Evolutionary conservation across 1,140 invertebrate genomes (phyloP).

Genomic region (Tetragnatha versicolor): DNA sequence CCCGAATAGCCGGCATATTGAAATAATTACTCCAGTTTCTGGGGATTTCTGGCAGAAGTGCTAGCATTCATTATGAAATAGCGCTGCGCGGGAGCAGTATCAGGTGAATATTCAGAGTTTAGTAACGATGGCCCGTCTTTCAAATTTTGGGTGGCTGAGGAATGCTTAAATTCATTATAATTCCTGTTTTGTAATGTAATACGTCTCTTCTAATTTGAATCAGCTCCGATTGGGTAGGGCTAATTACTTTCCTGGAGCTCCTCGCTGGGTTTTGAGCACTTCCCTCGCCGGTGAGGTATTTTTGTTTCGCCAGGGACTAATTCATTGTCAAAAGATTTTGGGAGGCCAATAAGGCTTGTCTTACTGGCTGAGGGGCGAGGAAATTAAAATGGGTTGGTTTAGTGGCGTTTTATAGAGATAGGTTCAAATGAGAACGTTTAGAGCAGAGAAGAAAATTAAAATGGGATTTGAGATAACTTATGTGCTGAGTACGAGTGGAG

Average conservation of each 20-base stretch:
- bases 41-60: constrained; percentile 13
- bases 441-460: too few relatives aligned
- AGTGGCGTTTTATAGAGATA: too few relatives aligned
- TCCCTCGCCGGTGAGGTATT: too few relatives aligned
- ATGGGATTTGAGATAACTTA: too few relatives aligned
- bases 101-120: constrained; percentile 31
- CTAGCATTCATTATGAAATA: constrained; percentile 38
- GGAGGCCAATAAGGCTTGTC: too few relatives aligned
- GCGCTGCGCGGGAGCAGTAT: neutral
- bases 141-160: neutral
- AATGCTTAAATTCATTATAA: constrained; percentile 16
- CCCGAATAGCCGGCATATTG: constrained; percentile 19
- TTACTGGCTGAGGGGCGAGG: too few relatives aligned
- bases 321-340: too few relatives aligned
- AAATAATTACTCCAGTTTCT: constrained; percentile 38
- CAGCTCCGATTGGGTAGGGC: neutral
- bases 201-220: neutral
- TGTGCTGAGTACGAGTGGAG: too few relatives aligned
- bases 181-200: constrained; percentile 19
- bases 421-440: too few relatives aligned
- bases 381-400: too few relatives aligned
- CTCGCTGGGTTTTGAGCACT: too few relatives aligned
- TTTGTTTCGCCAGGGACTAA: too few relatives aligned
- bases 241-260: neutral
- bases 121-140: neutral